Conservation (phyloP, 1,140 invertebrate species). For the Formica exsecta region DNA sequence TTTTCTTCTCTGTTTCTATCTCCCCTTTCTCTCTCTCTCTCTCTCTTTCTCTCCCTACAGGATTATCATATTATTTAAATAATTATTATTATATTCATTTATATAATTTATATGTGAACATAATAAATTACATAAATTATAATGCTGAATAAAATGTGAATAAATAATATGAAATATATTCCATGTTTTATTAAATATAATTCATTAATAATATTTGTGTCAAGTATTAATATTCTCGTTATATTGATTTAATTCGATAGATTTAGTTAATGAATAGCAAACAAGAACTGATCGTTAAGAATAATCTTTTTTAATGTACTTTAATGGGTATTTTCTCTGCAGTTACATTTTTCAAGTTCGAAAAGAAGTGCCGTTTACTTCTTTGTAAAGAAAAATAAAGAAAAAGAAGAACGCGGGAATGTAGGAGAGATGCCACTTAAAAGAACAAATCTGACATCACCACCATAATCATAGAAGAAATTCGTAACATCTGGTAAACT, state of each 20-base stretch:
- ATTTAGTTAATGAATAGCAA: background rate
- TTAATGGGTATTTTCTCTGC: background rate
- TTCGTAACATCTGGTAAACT: conserved; percentile 26
- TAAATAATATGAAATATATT: background rate
- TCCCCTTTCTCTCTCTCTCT: background rate
- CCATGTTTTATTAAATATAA: background rate
- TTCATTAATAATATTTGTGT: background rate
- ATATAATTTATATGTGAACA: background rate
- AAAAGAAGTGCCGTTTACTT: conserved; percentile 10
- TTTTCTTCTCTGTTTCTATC: background rate
- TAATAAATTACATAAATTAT: background rate
- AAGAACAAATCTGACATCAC: conserved; percentile 35
- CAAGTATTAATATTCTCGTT: background rate
- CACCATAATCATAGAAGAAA: conserved; percentile 50
- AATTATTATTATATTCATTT: background rate
- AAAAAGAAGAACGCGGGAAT: background rate
- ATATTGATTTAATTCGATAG: conserved; percentile 2
- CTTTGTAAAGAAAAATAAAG: background rate
- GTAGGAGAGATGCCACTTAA: background rate
- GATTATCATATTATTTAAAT: background rate
- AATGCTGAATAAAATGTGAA: background rate
- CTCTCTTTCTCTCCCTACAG: background rate
- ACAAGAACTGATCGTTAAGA: background rate
- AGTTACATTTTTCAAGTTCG: background rate
- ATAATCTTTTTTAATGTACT: background rate